Evolutionary conservation across 2,888 invertebrate genomes (phyloP).

Genomic region (Trichogramma dendrolimi): DNA sequence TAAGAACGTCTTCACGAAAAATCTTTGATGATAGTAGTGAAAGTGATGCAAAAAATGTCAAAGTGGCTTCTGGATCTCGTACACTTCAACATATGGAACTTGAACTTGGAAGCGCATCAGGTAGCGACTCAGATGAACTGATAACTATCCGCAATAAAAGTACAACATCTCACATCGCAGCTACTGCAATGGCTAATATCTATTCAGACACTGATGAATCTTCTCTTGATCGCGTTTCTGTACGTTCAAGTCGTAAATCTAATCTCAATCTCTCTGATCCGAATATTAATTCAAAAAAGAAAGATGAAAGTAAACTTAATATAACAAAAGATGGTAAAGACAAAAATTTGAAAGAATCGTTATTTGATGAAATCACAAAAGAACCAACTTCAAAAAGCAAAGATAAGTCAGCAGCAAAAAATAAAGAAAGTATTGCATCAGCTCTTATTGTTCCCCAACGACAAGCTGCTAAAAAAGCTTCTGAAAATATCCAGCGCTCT

Average conservation of each 20-base stretch:
- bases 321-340: conserved; percentile 52
- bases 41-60: conserved; percentile 37
- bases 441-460: conserved; percentile 85
- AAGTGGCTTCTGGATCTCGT: conserved; percentile 53
- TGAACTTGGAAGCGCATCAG: conserved; percentile 67
- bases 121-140: conserved; percentile 76
- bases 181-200: conserved; percentile 65
- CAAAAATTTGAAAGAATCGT: conserved; percentile 42
- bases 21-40: conserved; percentile 47
- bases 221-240: conserved; percentile 59
- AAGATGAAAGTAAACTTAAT: conserved; percentile 53
- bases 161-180: conserved; percentile 38
- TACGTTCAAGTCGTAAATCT: conserved; percentile 56
- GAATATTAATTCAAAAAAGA: conserved; percentile 43
- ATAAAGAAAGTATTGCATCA: conserved; percentile 62
- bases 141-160: conserved; percentile 59
- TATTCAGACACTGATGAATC: conserved; percentile 80
- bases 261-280: conserved; percentile 63
- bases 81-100: conserved; percentile 70
- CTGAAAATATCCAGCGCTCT: conserved; percentile 71
- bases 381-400: conserved; percentile 49
- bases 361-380: conserved; percentile 14
- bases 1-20: conserved; percentile 47
- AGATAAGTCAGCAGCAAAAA: conserved; percentile 46
- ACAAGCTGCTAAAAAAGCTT: conserved; percentile 86